Conservation (phyloP, 2,797 vertebrate species). For the Valencia hispanica region DNA sequence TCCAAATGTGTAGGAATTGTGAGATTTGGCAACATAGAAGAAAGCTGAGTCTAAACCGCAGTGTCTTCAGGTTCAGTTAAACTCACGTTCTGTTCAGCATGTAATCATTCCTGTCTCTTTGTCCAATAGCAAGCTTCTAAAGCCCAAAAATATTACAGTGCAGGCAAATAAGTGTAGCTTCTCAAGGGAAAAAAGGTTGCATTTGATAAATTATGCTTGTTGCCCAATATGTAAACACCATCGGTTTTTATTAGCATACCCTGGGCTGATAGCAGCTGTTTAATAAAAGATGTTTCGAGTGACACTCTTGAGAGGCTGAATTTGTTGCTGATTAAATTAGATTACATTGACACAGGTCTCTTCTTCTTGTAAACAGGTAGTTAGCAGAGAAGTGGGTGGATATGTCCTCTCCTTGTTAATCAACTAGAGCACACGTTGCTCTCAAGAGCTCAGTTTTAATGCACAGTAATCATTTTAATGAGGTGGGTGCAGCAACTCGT, state of each 20-base stretch:
- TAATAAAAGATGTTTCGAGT: conserved; percentile 3
- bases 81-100: background rate
- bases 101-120: background rate
- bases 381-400: conserved; percentile 23
- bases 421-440: conserved; percentile 22
- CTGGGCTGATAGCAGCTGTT: background rate
- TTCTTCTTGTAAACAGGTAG: conserved; percentile 40
- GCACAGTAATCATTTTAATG: conserved; percentile 54
- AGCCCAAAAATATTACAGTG: background rate
- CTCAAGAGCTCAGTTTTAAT: conserved; percentile 36
- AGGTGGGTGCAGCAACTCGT: conserved; percentile 54
- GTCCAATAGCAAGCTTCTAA: background rate
- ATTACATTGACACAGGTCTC: conserved; percentile 19
- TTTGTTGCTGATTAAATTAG: conserved; percentile 36
- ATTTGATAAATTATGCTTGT: background rate
- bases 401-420: conserved; percentile 36
- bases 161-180: background rate
- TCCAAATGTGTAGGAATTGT: too few relatives aligned
- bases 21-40: too few relatives aligned
- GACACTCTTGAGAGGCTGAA: conserved; percentile 7
- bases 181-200: background rate
- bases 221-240: background rate
- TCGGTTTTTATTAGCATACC: background rate
- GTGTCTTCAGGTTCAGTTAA: background rate
- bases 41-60: background rate